Conservation (phyloP, 2,797 vertebrate genomes). For the Champsocephalus gunnari region DNA sequence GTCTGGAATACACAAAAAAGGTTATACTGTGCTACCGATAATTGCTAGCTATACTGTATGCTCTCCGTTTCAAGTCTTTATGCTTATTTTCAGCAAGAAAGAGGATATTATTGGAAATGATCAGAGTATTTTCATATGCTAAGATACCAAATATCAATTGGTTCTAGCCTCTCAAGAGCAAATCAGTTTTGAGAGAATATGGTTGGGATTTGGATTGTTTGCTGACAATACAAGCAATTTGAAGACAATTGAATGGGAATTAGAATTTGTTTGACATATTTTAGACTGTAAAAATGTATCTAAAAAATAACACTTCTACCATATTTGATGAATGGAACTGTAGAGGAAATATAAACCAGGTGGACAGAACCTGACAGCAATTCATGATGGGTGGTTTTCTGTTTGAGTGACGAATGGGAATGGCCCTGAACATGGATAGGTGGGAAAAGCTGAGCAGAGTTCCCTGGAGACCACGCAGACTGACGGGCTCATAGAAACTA, state of each 20-base stretch:
- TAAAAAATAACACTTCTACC: neutral
- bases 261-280: neutral
- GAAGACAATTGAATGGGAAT: neutral
- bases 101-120: neutral
- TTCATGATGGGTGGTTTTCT: slow-evolving; percentile 45
- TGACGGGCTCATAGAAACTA: slow-evolving; percentile 29
- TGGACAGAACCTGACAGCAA: slow-evolving; percentile 36
- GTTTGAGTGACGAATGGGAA: slow-evolving; percentile 58
- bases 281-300: neutral
- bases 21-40: too few species aligned
- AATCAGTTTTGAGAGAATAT: neutral
- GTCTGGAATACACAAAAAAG: too few species aligned
- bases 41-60: too few species aligned
- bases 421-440: slow-evolving; percentile 28
- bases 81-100: too few species aligned
- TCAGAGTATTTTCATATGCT: too few species aligned
- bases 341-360: slow-evolving; percentile 49
- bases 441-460: slow-evolving; percentile 25
- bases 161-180: too few species aligned
- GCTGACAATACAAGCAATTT: slow-evolving; percentile 4
- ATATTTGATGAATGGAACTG: slow-evolving; percentile 43
- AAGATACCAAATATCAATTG: too few species aligned
- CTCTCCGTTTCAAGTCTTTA: too few species aligned
- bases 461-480: slow-evolving; percentile 19
- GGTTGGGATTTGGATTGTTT: neutral